Base-by-base conservation (phyloP, 1,140 invertebrate genomes). In the Matsumurasca onukii region DNA sequence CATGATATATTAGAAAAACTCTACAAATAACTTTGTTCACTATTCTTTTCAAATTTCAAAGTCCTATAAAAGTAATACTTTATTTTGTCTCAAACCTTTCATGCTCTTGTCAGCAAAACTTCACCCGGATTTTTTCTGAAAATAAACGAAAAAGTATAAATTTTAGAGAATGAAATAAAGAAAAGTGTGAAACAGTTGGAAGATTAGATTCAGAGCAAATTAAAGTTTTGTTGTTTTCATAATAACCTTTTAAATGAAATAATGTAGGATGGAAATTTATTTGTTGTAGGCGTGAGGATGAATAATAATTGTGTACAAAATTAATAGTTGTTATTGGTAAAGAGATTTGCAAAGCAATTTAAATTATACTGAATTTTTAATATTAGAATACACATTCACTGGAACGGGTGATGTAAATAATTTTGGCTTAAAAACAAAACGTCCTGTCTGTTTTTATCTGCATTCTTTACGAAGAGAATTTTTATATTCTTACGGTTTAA, bases 41-140 rank as follows among this genome's bases (percentile, higher is more conserved):
- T 39, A 39, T 39, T 13, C 55, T 27, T 27, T 27, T 25, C 2
- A 59, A 27, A 27, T 3, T 59, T 25, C 25, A 29, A 12, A 5
- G 3, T 29, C 25, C 9, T 5, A 59, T 59, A 15, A 12, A 20
- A 3, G 12, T 52, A 3, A 12, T 12, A 5, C 24, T 22, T 22
- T 3, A 59, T 5, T 22, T 27, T 59, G 15, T 27, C 24, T 59
- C 25, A 59, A 59, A 59, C 55, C 25, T 59, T 59, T 59, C 30
- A 52, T 59, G 25, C 22, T 59, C 15, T 59, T 59, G 55, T 12
- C 25, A 59, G 15, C 22, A 59, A 59, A 59, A 25, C 55, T 27
- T 59, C 55, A 59, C 30, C 55, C 55, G 24, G 30, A 59, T 59
- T 25, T 59, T 59, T 29, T 51, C 49, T 51, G 49, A 22, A 51